A percentile compares a stretch with the other conserved stretches of the same genome.
Evolutionary conservation across 2,113 vertebrate species (phyloP).

Genomic region (Neogale vison): DNA sequence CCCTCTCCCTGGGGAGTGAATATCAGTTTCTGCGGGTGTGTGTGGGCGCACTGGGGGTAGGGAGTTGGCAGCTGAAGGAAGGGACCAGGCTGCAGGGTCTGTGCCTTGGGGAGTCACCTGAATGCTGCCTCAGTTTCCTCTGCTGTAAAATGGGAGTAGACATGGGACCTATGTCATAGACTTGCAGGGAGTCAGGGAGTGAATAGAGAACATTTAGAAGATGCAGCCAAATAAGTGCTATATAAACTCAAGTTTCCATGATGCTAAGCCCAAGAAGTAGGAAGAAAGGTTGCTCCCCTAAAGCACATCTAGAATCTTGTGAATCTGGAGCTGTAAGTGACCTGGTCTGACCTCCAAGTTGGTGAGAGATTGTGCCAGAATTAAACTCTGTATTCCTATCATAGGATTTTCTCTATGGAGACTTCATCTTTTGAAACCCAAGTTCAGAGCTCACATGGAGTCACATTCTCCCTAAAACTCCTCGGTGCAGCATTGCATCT

Average conservation of each 20-base stretch:
- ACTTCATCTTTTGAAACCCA: not conserved
- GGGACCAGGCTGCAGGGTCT: not conserved
- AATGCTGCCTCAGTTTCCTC: not conserved
- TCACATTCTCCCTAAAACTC: not conserved
- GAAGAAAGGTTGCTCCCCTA: not conserved
- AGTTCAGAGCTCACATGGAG: not conserved
- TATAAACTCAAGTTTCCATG: not conserved
- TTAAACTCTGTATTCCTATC: not conserved
- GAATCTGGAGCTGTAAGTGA: not conserved
- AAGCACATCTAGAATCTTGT: not conserved
- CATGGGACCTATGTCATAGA: not conserved
- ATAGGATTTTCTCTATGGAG: not conserved
- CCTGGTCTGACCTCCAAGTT: not conserved
- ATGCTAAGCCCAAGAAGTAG: not conserved
- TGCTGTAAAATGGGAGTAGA: not conserved
- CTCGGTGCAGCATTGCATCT: accelerated
- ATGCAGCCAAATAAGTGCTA: not conserved
- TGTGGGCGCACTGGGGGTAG: not conserved
- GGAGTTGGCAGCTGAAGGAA: not conserved
- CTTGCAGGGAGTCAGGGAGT: not conserved
- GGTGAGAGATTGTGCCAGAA: not conserved
- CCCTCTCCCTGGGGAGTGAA: not conserved
- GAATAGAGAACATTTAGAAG: not conserved
- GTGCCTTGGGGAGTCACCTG: not conserved
- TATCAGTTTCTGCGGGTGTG: not conserved